A percentile compares a stretch with the other conserved stretches of the same genome.
Conservation (phyloP, 2,888 invertebrate species). For the Sinotaia quadrata region DNA sequence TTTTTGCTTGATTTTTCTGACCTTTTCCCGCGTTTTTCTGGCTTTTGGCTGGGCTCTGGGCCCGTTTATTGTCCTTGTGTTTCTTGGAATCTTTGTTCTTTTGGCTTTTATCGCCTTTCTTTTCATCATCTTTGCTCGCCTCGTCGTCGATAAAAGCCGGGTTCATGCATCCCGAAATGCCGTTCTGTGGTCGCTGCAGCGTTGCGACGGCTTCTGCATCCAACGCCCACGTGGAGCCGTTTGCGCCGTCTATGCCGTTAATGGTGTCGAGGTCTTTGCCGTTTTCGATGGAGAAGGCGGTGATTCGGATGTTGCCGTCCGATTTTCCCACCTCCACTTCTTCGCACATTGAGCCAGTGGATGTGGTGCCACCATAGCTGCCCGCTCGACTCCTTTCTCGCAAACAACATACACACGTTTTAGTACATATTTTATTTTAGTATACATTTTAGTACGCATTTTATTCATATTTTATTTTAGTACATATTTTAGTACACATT, state of each 20-base stretch:
- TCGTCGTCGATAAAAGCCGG: constrained; percentile 43
- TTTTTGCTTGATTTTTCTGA: too few species aligned
- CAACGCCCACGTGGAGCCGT: constrained; percentile 15
- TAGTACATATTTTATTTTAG: too few species aligned
- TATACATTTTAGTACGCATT: too few species aligned
- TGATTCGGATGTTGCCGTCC: constrained; percentile 36
- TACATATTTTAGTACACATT: too few species aligned
- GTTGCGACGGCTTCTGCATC: constrained; percentile 27
- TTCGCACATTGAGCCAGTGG: constrained; percentile 22
- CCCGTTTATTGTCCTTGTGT: neutral
- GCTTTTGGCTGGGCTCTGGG: neutral
- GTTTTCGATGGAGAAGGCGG: constrained; percentile 30
- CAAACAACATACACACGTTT: too few species aligned
- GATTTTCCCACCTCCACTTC: constrained; percentile 30
- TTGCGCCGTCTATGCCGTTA: constrained; percentile 24
- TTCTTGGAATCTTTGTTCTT: neutral
- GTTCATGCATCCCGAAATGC: constrained; percentile 36
- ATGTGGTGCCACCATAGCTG: constrained; percentile 30
- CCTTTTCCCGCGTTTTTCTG: too few species aligned
- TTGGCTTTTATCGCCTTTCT: neutral
- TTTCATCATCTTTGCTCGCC: constrained; percentile 12
- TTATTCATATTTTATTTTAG: too few species aligned
- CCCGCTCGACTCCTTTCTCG: constrained; percentile 30
- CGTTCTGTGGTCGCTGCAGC: constrained; percentile 29
- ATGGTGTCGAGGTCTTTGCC: constrained; percentile 17